These are phyloP conservation scores for Stichodactyla mertensii DNA, from an alignment of 64 coral and sea anemone species.

Conservation along the genomic window DNA sequence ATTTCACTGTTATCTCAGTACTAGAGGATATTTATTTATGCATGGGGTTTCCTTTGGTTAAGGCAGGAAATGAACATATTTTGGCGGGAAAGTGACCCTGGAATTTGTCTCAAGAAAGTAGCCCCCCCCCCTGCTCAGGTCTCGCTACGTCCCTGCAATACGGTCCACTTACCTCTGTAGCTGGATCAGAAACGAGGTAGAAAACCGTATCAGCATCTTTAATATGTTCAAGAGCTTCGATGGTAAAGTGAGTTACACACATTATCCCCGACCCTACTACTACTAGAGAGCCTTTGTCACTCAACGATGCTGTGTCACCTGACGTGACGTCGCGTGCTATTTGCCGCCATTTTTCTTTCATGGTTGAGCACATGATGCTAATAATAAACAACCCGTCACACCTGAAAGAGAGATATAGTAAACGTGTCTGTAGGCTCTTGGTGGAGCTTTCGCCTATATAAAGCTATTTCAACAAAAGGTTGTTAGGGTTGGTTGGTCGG, in stretches of 20 bases:
- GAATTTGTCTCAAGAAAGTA: too few relatives aligned
- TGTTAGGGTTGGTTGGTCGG: too few relatives aligned
- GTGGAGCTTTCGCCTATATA: too few relatives aligned
- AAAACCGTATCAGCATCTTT: slow-evolving; percentile 11
- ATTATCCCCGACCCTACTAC: slow-evolving; percentile 20
- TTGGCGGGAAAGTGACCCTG: too few relatives aligned
- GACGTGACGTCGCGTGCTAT: background rate
- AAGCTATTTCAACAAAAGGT: too few relatives aligned
- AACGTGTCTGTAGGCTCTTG: background rate
- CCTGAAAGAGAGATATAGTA: background rate
- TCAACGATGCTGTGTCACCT: background rate
- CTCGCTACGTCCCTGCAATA: too few relatives aligned
- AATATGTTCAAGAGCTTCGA: background rate
- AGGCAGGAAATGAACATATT: too few relatives aligned
- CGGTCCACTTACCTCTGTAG: background rate
- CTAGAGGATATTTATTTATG: too few relatives aligned
- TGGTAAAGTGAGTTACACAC: slow-evolving; percentile 10
- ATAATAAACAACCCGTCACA: background rate
- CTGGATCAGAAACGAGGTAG: slow-evolving; percentile 9
- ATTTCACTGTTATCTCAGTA: too few relatives aligned
- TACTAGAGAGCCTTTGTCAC: slow-evolving; percentile 18
- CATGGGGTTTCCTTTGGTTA: too few relatives aligned
- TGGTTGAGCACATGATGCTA: background rate
- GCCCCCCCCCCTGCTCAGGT: too few relatives aligned
- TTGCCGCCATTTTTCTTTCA: slow-evolving; percentile 15